Conservation (phyloP, 2,888 invertebrate species). For the Leucophenga montana region DNA sequence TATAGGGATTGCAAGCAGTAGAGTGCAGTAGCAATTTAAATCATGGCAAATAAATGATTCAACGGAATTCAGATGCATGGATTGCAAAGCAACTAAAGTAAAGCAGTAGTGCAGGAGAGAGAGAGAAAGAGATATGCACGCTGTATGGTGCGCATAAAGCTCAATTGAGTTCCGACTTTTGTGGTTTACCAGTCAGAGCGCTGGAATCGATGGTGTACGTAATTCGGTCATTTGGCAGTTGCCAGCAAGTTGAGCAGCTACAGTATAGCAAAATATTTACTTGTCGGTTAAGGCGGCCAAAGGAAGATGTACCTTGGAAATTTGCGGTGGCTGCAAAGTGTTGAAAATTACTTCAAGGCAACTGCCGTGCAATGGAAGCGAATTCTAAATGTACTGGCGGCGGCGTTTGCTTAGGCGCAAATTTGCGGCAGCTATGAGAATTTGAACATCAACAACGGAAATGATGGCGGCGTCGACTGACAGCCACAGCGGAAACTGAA, state of each 20-base stretch:
- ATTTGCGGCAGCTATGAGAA: background rate
- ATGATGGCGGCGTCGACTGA: slow-evolving; percentile 34
- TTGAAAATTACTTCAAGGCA: slow-evolving; percentile 9
- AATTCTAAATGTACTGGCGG: slow-evolving; percentile 56
- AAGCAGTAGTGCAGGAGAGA: too few relatives aligned
- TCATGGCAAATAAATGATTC: slow-evolving; percentile 66
- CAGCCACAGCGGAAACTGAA: slow-evolving; percentile 8
- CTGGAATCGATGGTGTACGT: too few relatives aligned
- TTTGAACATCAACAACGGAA: slow-evolving; percentile 19
- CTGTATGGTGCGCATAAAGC: slow-evolving; percentile 7
- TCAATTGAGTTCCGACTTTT: slow-evolving; percentile 19
- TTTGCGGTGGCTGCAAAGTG: background rate
- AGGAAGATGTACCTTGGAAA: background rate
- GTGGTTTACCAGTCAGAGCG: background rate
- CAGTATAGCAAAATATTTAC: background rate
- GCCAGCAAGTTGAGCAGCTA: slow-evolving; percentile 4
- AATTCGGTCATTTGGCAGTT: background rate
- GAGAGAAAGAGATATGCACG: too few relatives aligned
- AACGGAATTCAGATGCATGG: slow-evolving; percentile 50
- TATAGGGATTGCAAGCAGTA: slow-evolving; percentile 30
- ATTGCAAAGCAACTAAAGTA: too few relatives aligned
- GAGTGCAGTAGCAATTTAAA: slow-evolving; percentile 41
- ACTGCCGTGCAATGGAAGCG: slow-evolving; percentile 12
- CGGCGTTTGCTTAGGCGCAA: background rate
- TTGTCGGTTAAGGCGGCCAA: background rate